These are phyloP conservation scores for Leucophora obtusa DNA, from an alignment of 2,888 invertebrate species.

Conservation along the genomic window DNA sequence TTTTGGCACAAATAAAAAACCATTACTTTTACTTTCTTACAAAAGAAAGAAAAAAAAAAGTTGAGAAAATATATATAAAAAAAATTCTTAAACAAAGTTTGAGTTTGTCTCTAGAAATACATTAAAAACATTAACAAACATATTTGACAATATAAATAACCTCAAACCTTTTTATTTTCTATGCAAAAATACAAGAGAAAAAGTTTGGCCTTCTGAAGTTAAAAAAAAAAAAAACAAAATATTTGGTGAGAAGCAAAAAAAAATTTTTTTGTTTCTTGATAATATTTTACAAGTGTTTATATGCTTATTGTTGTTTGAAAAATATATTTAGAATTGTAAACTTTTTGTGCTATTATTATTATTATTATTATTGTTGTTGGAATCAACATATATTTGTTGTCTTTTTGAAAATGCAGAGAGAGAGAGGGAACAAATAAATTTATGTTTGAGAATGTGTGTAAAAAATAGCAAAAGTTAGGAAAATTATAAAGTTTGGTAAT, in stretches of 20 bases:
- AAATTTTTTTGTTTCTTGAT: conserved; percentile 47
- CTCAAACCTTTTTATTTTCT: conserved; percentile 39
- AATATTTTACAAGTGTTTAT: conserved; percentile 59
- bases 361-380: conserved; percentile 23
- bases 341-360: conserved; percentile 8
- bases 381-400: conserved; percentile 38
- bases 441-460: conserved; percentile 20
- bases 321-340: conserved; percentile 47
- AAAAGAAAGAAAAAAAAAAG: conserved; percentile 9
- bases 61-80: conserved; percentile 2
- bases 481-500: conserved; percentile 40
- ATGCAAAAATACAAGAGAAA: background rate
- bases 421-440: background rate
- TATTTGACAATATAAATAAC: conserved; percentile 60
- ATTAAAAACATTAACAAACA: conserved; percentile 63
- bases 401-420: background rate
- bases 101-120: conserved; percentile 54
- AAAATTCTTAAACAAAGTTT: conserved; percentile 51
- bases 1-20: conserved; percentile 35
- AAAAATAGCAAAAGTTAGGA: conserved; percentile 34
- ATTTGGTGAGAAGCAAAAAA: conserved; percentile 6
- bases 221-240: conserved; percentile 20
- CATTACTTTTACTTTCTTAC: conserved; percentile 42
- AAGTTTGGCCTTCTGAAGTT: background rate
- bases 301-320: conserved; percentile 53